Evolutionary conservation across 2,113 vertebrate species (phyloP), one percentile per base, ranked within the genome.

Genomic region (Crotalus horridus): DNA sequence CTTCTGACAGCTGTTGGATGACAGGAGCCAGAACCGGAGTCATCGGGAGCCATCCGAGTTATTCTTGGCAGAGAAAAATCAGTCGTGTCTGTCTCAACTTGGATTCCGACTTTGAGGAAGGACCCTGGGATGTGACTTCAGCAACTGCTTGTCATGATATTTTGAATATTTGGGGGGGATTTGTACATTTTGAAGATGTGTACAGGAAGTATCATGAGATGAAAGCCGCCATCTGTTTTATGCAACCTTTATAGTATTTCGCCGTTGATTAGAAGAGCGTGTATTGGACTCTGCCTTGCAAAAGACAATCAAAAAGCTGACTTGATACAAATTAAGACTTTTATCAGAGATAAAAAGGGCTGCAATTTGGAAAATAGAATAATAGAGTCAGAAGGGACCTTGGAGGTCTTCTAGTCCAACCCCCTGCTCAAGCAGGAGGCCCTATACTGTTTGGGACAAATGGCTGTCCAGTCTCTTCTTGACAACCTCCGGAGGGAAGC

Each of bases 41-140:
- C 6, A 3, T 1, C 1, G 6, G 17, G 69, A 21, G 17, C n/a
- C 6, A 33, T 0, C 69, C 3, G 69, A 1, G 6, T 33, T 74
- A 4, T 20, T 33, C 69, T 74, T 17, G 69, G 69, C 69, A 81
- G 15, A 81, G n/a, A 21, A 81, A 81, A 81, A 51, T 3, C 33
- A 8, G 33, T 17, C 12, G 55, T 56, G 55, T 20, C n/a, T 21
- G n/a, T 20, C n/a, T 74, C n/a, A 7, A 81, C 69, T 20, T 7
- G 64, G 64, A 17, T 12, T 15, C n/a, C 64, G 2, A 6, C 64
- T 74, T n/a, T 33, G 15, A 20, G 69, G n/a, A 15, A 8, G n/a
- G 69, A 3, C 15, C 33, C 39, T 39, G n/a, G 69, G 69, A 20
- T 39, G 69, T 1, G 69, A 81, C n/a, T 21, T 39, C 69, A 81